phyloP scores from a whole-genome alignment of 2,797 vertebrate genomes.

The Australoheros facetus region DNA sequence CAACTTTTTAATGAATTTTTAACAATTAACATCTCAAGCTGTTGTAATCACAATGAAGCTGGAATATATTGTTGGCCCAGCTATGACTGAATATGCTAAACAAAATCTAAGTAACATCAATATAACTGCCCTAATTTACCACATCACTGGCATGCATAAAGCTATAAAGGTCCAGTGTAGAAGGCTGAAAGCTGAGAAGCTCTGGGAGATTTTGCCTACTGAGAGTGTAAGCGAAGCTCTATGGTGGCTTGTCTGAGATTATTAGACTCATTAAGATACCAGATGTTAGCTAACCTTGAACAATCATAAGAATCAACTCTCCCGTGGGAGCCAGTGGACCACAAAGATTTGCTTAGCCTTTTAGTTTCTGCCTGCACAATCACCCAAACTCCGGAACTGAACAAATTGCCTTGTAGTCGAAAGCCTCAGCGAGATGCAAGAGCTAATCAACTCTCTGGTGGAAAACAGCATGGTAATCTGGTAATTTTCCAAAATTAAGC shows the following conservation, averaged over 20 bases:
- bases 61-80: background rate
- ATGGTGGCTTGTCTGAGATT: conserved; percentile 48
- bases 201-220: conserved; percentile 40
- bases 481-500: conserved; percentile 5
- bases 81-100: background rate
- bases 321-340: conserved; percentile 57
- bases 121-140: conserved; percentile 17
- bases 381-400: conserved; percentile 67
- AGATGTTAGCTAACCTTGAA: conserved; percentile 70
- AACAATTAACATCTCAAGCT: background rate
- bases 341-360: conserved; percentile 58
- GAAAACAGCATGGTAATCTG: conserved; percentile 59
- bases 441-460: conserved; percentile 60
- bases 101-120: background rate
- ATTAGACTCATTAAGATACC: conserved; percentile 68
- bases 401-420: conserved; percentile 54
- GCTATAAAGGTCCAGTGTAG: conserved; percentile 9
- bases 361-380: conserved; percentile 54
- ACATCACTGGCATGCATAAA: conserved; percentile 28
- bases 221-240: conserved; percentile 45
- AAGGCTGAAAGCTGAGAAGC: conserved; percentile 24
- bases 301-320: conserved; percentile 73
- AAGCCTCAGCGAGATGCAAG: conserved; percentile 38
- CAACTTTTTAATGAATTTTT: conserved; percentile 9
- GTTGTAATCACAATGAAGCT: background rate